Base-by-base conservation (phyloP, 2,797 vertebrate species). In the Anguilla obscura region DNA sequence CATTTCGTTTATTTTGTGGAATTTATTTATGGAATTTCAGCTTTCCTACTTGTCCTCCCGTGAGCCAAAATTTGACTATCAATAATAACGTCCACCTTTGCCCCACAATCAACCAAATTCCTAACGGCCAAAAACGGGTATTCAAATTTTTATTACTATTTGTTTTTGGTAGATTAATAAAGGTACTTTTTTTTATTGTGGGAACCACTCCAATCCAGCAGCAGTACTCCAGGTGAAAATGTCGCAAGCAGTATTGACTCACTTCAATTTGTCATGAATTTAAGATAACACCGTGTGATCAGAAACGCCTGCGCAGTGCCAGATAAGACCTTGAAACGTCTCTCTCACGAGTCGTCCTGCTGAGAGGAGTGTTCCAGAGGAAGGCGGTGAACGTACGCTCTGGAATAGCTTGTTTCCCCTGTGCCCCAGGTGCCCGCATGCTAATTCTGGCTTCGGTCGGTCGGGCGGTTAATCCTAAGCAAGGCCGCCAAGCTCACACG, bases 11-110 rank as follows among this genome's bases (percentile, higher is more conserved):
- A 3, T 30, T 30, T 30, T 8, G 21, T 24, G 24, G 60, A 66
- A 66, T 71, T 71, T 71, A 30, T n/a, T 69, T 69, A 7, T n/a
- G 63, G 63, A 69, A 69, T 69, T 69, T 69, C 63, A 71, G 10
- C 69, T 71, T 71, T 69, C 63, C 24, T 69, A n/a, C 27, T 71
- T 71, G 69, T 12, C 30, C 56, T 58, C 56, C 21, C 60, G 1
- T 24, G 60, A 63, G 60, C 21, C 7, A 7, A 63, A 24, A 24
- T 21, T 63, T 63, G 60, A 63, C 24, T 63, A 24, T 24, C 60
- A 8, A 24, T 24, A 30, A 71, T 71, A 7, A 3, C 27, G 30
- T 71, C 7, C n/a, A 10, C 60, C 27, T 30, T 71, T 27, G n/a
- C 7, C 27, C 24, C 27, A 71, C 6, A n/a, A 71, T 10, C 1